Evolutionary conservation across 2,888 invertebrate genomes (phyloP), one percentile per base, ranked within the genome.

Genomic region (Drosophila subquinaria): DNA sequence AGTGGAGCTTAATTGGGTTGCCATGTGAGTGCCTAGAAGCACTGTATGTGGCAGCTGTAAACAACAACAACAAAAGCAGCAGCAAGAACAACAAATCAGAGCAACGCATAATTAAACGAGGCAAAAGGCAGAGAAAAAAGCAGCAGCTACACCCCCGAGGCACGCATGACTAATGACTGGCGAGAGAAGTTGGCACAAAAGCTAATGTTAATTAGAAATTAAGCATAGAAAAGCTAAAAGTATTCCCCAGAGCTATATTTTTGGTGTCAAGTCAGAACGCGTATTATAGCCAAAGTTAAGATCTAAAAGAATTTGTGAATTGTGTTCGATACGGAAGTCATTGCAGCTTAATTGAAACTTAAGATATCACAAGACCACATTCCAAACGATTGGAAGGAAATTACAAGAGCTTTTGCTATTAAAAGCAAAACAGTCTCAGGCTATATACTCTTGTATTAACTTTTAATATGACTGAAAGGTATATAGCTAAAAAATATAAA

Each of bases 131-230:
- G 38, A 52, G 53, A 23, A 27, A 55, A 20, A 50, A 15, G 9
- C 9, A 51, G 10, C 42, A 36, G 11, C 51, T 59, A 13, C 40
- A 23, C 56, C 48, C 69, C 52, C 43, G 36, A 50, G 76, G 76
- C 70, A 36, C 23, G 77, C 68, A 76, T 82, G 80, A 88, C 76
- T 79, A 86, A 79, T 71, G 73, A 60, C 33, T 20, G 47, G 35
- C 52, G 50, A 47, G 56, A 53, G 69, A 76, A 73, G 56, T 59
- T 59, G 45, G 42, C 64, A 65, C 64, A 69, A 65, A 65, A 67
- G 81, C 64, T 76, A 55, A 76, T 70, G 77, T 70, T 88, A 83
- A 83, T 83, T 82, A 86, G 69, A 82, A 80, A 69, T 71, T 72
- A 82, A 76, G 71, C 65, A 52, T 48, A 33, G 33, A 51, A 47